Conservation (phyloP, 2,888 invertebrate genomes). For the Oegoconia quadripuncta region DNA sequence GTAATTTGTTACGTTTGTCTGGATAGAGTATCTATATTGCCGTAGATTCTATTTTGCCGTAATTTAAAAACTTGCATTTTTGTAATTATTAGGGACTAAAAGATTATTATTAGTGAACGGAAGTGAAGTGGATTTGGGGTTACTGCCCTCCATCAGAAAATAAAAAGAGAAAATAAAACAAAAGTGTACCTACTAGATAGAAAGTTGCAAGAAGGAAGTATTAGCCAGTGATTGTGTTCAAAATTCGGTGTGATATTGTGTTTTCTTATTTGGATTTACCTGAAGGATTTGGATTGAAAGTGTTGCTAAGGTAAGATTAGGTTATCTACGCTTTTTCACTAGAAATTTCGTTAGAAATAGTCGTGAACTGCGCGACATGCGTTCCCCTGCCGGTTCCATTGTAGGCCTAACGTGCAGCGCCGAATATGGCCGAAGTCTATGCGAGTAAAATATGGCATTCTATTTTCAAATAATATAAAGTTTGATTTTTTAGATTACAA, state of each 20-base stretch:
- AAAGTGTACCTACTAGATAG: conserved; percentile 22
- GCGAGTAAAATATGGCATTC: too few relatives aligned
- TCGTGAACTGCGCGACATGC: not conserved
- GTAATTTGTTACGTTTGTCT: too few relatives aligned
- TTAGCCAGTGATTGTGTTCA: conserved; percentile 31
- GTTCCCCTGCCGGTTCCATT: not conserved
- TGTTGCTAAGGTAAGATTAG: conserved; percentile 52
- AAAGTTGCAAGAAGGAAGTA: conserved; percentile 16
- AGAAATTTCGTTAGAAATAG: conserved; percentile 23
- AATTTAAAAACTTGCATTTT: too few relatives aligned
- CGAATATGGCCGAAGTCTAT: not conserved
- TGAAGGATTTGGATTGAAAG: conserved; percentile 50
- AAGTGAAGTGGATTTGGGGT: not conserved
- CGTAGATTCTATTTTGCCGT: too few relatives aligned
- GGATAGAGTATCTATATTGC: too few relatives aligned
- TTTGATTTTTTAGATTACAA: too few relatives aligned
- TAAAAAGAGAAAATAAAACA: conserved; percentile 15
- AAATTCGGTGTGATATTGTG: conserved; percentile 43
- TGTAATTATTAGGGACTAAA: too few relatives aligned
- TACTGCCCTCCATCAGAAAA: not conserved
- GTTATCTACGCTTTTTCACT: conserved; percentile 12
- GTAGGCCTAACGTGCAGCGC: conserved; percentile 3
- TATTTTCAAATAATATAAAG: too few relatives aligned
- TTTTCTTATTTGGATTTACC: conserved; percentile 54
- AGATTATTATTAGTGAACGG: too few relatives aligned